A percentile compares a stretch with the other conserved stretches of the same genome.
These are phyloP conservation scores for Caenorhabditis macrosperma DNA, from an alignment of 2,888 invertebrate genomes.

Conservation along the genomic window DNA sequence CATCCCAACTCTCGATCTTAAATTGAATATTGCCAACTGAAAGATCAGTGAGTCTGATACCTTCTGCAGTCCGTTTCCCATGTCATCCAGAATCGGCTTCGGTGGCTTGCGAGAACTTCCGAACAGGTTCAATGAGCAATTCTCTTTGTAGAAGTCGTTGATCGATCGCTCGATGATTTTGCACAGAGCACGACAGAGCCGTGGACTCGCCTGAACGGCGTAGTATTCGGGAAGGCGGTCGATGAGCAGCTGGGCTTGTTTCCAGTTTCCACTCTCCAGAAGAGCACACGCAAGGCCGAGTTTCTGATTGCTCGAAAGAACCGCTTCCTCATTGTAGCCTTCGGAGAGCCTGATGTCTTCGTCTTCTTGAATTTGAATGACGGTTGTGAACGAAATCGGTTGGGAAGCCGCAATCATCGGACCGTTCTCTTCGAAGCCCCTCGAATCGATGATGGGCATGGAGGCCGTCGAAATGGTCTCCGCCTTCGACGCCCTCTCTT, in stretches of 20 bases:
- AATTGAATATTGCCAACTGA: too few species aligned
- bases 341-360: conserved; percentile 66
- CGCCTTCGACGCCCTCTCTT: conserved; percentile 87
- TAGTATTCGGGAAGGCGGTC: conserved; percentile 87
- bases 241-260: conserved; percentile 88
- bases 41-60: too few species aligned
- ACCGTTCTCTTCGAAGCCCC: conserved; percentile 40
- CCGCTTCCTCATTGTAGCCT: conserved; percentile 71
- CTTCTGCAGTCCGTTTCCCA: conserved; percentile 40
- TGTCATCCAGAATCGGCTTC: conserved; percentile 33
- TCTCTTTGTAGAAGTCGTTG: conserved; percentile 67
- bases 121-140: conserved; percentile 43
- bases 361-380: conserved; percentile 67
- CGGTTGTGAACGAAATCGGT: conserved; percentile 65
- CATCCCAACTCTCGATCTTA: conserved; percentile 69
- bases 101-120: conserved; percentile 20
- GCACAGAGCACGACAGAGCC: conserved; percentile 70
- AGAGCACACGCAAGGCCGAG: conserved; percentile 92
- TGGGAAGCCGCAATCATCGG: not conserved
- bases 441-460: conserved; percentile 48
- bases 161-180: conserved; percentile 71
- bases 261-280: conserved; percentile 92
- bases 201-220: conserved; percentile 74
- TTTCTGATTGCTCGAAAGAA: conserved; percentile 88
- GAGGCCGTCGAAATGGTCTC: conserved; percentile 66